Evolutionary conservation across 2,888 invertebrate genomes (phyloP), one percentile per base, ranked within the genome.

Genomic region (Epinotia demarniana): DNA sequence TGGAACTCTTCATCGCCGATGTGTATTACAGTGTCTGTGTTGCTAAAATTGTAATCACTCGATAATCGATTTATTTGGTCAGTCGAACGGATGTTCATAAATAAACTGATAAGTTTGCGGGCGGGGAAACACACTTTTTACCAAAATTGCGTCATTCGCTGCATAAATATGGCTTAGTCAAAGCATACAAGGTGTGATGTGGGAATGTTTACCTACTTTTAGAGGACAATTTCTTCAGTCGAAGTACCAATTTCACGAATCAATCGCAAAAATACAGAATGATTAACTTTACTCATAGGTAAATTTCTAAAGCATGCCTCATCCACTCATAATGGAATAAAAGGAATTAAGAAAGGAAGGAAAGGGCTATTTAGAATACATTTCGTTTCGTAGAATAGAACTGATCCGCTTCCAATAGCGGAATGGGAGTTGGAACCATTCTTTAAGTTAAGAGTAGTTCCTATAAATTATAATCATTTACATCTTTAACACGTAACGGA

Each of bases 1-100:
- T 95, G 95, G 81, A 96, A 96, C 82, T 96, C 95, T 81, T 96
- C 95, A 76, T 95, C 92, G 16, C 95, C 96, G 72, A 96, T 95
- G 79, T 95, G 95, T 6, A 96, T 93, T 69, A 95, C 91, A 64
- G 95, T 95, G 83, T 97, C 96, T 3, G 96, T 96, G 82, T 96
- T 96, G 84, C 96, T 96, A 88, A 27, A 89, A 88, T 53, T 46
- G 76, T 74, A 68, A 67, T 43, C 27, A 19, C 18, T 57, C 27
- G 66, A 46, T 61, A 43, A 70, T 55, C 12, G 13, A 60, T 39
- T 11, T 75, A 70, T 64, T 70, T 70, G 70, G 39, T 55, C 53
- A 61, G 63, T 49, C 6, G 23, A 64, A 39, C 61, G 19, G 39
- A 27, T 18, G 27, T 18, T 46, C 13, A 16, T 49, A 49, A 49